phyloP scores from a whole-genome alignment of 2,113 vertebrate genomes.

The Nannospalax galili region DNA sequence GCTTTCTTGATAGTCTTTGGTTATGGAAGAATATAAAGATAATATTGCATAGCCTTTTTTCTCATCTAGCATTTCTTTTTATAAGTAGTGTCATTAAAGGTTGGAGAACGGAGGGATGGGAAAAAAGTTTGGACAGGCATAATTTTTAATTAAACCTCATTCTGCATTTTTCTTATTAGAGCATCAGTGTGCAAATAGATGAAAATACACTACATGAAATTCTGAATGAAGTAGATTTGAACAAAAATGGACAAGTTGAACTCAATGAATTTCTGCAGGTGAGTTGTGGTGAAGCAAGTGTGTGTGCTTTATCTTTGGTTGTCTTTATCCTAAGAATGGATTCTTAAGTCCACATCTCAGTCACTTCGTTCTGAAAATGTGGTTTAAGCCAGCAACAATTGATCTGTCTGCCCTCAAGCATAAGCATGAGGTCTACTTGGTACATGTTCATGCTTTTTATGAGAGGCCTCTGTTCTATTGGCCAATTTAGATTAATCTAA shows the following conservation, averaged over 20 bases:
- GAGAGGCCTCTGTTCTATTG: conserved; percentile 6
- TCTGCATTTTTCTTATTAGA: conserved; percentile 84
- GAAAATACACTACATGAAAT: conserved; percentile 96
- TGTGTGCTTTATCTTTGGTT: not conserved
- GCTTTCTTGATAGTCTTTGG: not conserved
- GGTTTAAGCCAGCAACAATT: not conserved
- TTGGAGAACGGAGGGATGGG: too few relatives aligned
- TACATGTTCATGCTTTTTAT: not conserved
- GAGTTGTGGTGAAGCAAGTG: conserved; percentile 57
- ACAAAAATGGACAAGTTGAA: conserved; percentile 99
- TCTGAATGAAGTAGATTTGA: conserved; percentile 96
- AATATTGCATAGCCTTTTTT: not conserved
- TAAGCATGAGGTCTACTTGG: not conserved
- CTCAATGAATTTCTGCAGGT: conserved; percentile 97
- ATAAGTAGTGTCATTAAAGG: not conserved
- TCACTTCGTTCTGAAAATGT: conserved; percentile 21
- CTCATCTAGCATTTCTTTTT: conserved; percentile 22
- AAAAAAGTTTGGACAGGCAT: not conserved
- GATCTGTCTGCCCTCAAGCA: not conserved
- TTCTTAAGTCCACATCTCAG: not conserved
- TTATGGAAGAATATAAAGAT: not conserved
- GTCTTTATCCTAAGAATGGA: not conserved
- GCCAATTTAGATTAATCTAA: conserved; percentile 37
- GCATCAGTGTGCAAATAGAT: conserved; percentile 93
- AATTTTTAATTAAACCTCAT: not conserved